Conservation (phyloP, 2,113 vertebrate genomes). For the Rhagologus leucostigma region DNA sequence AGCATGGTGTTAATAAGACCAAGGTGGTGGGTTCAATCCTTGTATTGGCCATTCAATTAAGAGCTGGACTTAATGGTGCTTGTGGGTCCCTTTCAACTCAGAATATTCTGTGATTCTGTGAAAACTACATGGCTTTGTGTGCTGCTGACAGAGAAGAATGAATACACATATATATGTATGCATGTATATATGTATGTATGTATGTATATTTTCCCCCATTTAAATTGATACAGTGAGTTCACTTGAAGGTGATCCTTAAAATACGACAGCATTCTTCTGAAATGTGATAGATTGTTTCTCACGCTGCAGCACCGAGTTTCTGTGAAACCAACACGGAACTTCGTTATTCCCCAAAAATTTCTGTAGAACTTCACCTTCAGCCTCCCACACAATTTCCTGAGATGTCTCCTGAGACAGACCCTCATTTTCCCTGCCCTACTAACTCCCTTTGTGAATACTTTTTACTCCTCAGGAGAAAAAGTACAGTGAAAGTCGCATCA, state of each 20-base stretch:
- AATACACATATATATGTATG: background rate
- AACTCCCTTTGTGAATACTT: background rate
- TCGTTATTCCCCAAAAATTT: background rate
- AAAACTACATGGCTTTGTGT: background rate
- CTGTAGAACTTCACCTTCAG: background rate
- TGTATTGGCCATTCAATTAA: background rate
- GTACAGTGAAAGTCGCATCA: background rate
- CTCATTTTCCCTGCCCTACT: background rate
- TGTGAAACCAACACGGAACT: background rate
- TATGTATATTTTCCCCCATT: background rate
- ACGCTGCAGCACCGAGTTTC: background rate
- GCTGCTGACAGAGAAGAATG: background rate
- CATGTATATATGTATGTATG: too few species aligned
- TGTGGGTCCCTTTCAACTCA: background rate
- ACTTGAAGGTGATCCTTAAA: background rate
- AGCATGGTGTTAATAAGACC: background rate
- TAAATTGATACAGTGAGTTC: background rate
- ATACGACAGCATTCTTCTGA: background rate
- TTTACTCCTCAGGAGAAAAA: background rate
- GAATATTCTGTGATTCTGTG: background rate
- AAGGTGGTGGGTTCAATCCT: background rate
- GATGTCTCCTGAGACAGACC: background rate
- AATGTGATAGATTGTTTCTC: background rate
- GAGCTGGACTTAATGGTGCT: background rate
- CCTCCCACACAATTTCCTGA: background rate